Conservation (phyloP, 2,797 vertebrate genomes). For the Harpia harpyja region DNA sequence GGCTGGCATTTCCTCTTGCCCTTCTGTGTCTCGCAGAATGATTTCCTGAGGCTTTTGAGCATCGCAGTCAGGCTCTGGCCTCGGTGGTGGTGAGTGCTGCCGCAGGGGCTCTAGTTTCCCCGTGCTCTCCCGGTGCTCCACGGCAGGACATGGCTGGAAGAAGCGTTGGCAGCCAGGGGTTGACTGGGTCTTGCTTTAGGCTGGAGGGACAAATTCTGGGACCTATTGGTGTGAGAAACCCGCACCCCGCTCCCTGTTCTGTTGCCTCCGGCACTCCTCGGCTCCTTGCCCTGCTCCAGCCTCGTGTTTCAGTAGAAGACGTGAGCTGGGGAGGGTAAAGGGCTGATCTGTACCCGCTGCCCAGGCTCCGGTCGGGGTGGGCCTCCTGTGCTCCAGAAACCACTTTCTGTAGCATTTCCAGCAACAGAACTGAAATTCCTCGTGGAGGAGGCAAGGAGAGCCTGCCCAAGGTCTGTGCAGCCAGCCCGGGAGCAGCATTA, state of each 20-base stretch:
- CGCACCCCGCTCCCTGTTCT: accelerated
- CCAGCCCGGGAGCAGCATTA: not conserved
- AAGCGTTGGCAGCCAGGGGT: accelerated
- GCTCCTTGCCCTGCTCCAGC: not conserved
- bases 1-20: not conserved
- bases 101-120: accelerated
- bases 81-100: not conserved
- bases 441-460: not conserved
- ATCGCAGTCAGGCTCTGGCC: accelerated
- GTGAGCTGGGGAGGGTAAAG: not conserved
- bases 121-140: accelerated
- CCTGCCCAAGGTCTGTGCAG: not conserved
- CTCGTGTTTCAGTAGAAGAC: not conserved
- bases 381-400: not conserved
- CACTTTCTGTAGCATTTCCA: accelerated
- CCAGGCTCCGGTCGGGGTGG: accelerated
- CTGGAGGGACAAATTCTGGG: no score
- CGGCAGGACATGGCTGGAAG: not conserved
- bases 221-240: not conserved
- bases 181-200: not conserved
- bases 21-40: accelerated
- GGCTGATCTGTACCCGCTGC: not conserved
- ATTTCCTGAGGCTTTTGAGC: accelerated
- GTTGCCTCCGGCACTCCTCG: accelerated
- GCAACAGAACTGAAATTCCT: not conserved